These are phyloP conservation scores for Micrastur ruficollis DNA, from an alignment of 2,797 vertebrate species.

Conservation along the genomic window DNA sequence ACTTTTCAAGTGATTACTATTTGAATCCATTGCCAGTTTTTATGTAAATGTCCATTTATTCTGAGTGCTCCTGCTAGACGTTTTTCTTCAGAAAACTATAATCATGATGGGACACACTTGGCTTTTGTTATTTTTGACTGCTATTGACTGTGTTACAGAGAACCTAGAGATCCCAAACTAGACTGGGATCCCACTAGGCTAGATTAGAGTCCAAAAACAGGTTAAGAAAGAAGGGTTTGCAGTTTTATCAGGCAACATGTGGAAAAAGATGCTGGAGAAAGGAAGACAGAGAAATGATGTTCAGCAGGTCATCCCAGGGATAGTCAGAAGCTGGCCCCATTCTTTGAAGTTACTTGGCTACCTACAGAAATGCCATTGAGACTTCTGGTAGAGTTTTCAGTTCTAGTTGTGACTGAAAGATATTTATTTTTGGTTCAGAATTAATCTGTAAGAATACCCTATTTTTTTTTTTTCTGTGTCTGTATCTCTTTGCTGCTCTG, in stretches of 20 bases:
- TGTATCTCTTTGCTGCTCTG: not conserved
- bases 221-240: not conserved
- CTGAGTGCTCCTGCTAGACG: not conserved
- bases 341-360: not conserved
- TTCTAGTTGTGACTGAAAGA: not conserved
- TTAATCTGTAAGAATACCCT: not conserved
- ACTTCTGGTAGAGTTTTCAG: not conserved
- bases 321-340: not conserved
- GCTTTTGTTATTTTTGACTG: not conserved
- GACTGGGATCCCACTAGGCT: not conserved
- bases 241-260: not conserved
- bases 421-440: not conserved
- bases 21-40: not conserved
- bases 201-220: not conserved
- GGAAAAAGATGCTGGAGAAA: not conserved
- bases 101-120: rapidly evolving
- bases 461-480: not conserved
- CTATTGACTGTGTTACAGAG: not conserved
- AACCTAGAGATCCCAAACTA: not conserved
- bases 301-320: not conserved
- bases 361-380: not conserved
- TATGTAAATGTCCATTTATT: not conserved
- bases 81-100: not conserved
- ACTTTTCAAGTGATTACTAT: not conserved
- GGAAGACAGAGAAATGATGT: not conserved